phyloP scores from a whole-genome alignment of 2,888 invertebrate species.

The Cerastis leucographa region DNA sequence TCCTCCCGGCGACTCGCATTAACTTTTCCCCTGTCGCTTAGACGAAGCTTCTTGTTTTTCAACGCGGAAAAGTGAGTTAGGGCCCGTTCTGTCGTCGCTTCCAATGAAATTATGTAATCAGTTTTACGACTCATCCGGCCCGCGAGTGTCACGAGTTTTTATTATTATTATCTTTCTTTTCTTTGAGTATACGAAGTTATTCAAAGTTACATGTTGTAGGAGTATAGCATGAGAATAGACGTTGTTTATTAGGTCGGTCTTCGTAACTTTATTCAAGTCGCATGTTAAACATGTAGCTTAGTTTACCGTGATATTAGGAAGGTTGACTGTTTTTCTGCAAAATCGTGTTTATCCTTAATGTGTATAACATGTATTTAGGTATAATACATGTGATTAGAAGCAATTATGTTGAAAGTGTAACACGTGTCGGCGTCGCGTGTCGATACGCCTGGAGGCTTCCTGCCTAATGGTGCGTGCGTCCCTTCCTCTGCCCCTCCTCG shows the following conservation, averaged over 20 bases:
- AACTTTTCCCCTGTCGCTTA: slow-evolving; percentile 82
- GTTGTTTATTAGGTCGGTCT: slow-evolving; percentile 22
- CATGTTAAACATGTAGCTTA: slow-evolving; percentile 26
- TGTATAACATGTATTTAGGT: slow-evolving; percentile 44
- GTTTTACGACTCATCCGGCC: slow-evolving; percentile 86
- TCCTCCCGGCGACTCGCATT: slow-evolving; percentile 77
- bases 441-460: slow-evolving; percentile 79
- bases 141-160: slow-evolving; percentile 80
- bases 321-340: slow-evolving; percentile 24
- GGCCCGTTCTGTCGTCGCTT: slow-evolving; percentile 84
- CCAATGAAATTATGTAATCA: slow-evolving; percentile 88
- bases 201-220: slow-evolving; percentile 45
- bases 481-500: slow-evolving; percentile 62
- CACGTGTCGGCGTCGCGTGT: slow-evolving; percentile 87
- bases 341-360: slow-evolving; percentile 30
- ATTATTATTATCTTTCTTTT: slow-evolving; percentile 70
- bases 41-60: slow-evolving; percentile 84
- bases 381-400: slow-evolving; percentile 84
- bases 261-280: slow-evolving; percentile 20
- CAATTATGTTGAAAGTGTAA: slow-evolving; percentile 89
- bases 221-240: slow-evolving; percentile 28
- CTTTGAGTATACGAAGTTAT: slow-evolving; percentile 46
- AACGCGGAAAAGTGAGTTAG: slow-evolving; percentile 83
- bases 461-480: slow-evolving; percentile 88
- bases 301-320: slow-evolving; percentile 25